phyloP scores from a whole-genome alignment of 2,113 vertebrate species.

The Rafetus swinhoei region DNA sequence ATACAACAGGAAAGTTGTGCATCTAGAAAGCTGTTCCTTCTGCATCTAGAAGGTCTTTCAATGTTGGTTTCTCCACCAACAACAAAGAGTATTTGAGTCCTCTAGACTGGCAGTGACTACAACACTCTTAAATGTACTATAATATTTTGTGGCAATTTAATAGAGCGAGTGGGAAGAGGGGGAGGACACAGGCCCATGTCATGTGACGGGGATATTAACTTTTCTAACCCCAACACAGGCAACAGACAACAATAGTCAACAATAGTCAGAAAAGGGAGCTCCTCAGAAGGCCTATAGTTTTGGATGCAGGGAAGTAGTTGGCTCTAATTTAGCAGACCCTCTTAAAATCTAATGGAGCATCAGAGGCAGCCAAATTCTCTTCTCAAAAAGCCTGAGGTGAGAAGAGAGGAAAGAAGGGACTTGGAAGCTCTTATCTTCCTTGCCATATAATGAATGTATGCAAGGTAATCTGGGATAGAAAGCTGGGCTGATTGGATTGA shows the following conservation, averaged over 20 bases:
- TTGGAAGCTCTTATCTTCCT: not conserved
- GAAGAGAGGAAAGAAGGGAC: not conserved
- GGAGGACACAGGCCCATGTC: not conserved
- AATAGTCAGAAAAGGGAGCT: not conserved
- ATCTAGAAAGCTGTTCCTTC: not conserved
- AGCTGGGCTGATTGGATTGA: not conserved
- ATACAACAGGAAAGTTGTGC: not conserved
- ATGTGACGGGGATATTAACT: not conserved
- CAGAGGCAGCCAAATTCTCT: not conserved
- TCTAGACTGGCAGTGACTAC: not conserved
- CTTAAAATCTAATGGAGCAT: not conserved
- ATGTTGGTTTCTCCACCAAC: not conserved
- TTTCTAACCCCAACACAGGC: not conserved
- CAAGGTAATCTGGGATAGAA: not conserved
- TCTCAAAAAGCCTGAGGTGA: not conserved
- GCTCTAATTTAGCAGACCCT: not conserved
- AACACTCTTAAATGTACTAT: rapidly evolving
- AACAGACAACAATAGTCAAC: not conserved
- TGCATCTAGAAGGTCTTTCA: not conserved
- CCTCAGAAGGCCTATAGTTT: not conserved
- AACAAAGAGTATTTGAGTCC: not conserved
- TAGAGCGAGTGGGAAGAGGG: not conserved
- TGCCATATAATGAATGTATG: not conserved
- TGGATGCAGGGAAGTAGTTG: not conserved
- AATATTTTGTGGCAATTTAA: rapidly evolving